Conservation (phyloP, 2,113 vertebrate genomes). For the Meleagris gallopavo region DNA sequence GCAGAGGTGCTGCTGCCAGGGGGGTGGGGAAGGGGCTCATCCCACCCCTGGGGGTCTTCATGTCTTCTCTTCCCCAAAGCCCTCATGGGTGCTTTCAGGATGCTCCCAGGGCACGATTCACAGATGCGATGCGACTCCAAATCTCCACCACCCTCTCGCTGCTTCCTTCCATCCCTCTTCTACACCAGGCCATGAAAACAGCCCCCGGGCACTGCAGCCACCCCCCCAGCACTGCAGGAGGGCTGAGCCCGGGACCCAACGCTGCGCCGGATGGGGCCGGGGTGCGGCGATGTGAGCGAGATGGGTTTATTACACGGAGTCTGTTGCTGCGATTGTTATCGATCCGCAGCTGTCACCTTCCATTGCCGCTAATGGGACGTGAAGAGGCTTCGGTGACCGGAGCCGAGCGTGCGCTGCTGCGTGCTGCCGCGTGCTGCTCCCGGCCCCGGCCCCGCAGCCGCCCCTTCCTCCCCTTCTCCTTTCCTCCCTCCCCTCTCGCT, state of each 20-base stretch:
- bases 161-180: background rate
- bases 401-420: background rate
- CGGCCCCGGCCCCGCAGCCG: background rate
- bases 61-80: background rate
- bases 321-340: conserved; percentile 56
- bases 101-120: background rate
- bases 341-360: conserved; percentile 62
- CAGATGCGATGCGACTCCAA: background rate
- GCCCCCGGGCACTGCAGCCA: too few relatives aligned
- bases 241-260: too few relatives aligned
- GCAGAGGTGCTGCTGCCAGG: background rate
- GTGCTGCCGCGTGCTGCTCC: background rate
- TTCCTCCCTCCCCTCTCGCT: background rate
- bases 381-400: conserved; percentile 43
- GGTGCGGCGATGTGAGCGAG: conserved; percentile 36
- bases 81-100: background rate
- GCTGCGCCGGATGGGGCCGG: background rate
- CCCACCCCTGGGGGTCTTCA: too few relatives aligned
- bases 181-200: background rate
- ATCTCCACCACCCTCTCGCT: background rate
- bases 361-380: conserved; percentile 67
- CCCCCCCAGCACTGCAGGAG: too few relatives aligned
- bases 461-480: background rate
- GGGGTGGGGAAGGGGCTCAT: background rate
- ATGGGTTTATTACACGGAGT: conserved; percentile 69